Evolutionary conservation across 1,140 invertebrate species (phyloP).

Genomic region (Temnothorax nylanderi): DNA sequence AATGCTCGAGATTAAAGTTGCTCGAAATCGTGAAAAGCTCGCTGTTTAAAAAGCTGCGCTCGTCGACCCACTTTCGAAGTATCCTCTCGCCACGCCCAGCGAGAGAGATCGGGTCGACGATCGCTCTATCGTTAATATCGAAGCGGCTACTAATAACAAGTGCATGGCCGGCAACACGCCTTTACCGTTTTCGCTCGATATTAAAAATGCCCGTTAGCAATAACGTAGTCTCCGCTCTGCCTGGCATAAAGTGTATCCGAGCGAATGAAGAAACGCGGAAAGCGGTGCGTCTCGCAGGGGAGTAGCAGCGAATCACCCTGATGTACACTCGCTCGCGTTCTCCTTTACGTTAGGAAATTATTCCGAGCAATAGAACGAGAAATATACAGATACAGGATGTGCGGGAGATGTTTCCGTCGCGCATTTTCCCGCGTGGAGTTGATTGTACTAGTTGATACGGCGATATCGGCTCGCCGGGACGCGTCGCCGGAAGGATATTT

Average conservation of each 20-base stretch:
- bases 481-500: not conserved
- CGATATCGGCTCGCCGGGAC: conserved; percentile 30
- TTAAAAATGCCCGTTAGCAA: conserved; percentile 34
- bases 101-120: conserved; percentile 23
- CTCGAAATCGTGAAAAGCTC: conserved; percentile 34
- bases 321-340: not conserved
- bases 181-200: conserved; percentile 17
- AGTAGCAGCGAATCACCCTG: not conserved
- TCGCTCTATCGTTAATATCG: conserved; percentile 54
- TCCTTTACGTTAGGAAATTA: not conserved
- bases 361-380: not conserved
- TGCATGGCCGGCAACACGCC: not conserved
- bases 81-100: conserved; percentile 28
- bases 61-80: conserved; percentile 47
- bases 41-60: conserved; percentile 57
- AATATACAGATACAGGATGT: not conserved
- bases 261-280: not conserved
- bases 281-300: not conserved
- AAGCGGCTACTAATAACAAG: conserved; percentile 51
- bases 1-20: conserved; percentile 52
- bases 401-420: not conserved
- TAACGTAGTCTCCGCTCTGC: not conserved
- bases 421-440: not conserved
- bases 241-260: not conserved
- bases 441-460: conserved; percentile 12